Evolutionary conservation across 2,888 invertebrate species (phyloP).

Genomic region (Pycnomerus fuliginosus): DNA sequence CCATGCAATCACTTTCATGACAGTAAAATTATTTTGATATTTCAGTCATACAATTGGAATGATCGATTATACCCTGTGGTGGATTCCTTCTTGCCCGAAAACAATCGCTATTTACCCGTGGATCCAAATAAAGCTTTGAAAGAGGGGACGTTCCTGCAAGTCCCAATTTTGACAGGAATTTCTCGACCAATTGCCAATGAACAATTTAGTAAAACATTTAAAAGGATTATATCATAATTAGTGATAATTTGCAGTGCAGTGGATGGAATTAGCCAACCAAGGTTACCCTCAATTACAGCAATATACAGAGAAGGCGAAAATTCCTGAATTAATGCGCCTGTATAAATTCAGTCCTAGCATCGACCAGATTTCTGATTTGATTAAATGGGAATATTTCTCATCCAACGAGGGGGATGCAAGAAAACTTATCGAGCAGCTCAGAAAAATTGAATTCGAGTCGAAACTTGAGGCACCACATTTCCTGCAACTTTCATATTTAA

Average conservation of each 20-base stretch:
- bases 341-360: conserved; percentile 46
- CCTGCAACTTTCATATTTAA: conserved; percentile 52
- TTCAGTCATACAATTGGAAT: conserved; percentile 60
- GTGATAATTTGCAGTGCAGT: conserved; percentile 58
- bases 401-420: conserved; percentile 48
- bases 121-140: conserved; percentile 58
- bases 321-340: conserved; percentile 60
- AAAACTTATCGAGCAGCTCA: conserved; percentile 54
- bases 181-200: conserved; percentile 56
- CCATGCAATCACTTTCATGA: no score
- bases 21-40: neutral
- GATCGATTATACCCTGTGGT: conserved; percentile 63
- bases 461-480: conserved; percentile 60
- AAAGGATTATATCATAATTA: no score
- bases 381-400: conserved; percentile 61
- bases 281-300: conserved; percentile 58
- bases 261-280: conserved; percentile 61
- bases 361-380: conserved; percentile 49
- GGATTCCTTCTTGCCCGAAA: conserved; percentile 61
- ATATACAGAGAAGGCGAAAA: conserved; percentile 59
- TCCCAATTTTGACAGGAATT: conserved; percentile 68
- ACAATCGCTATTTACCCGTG: conserved; percentile 62
- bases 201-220: conserved; percentile 33
- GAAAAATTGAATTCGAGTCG: conserved; percentile 60
- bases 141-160: conserved; percentile 57